A percentile compares a stretch with the other conserved stretches of the same genome.
Evolutionary conservation across 2,113 vertebrate species (phyloP).

Genomic region (Fulmarus glacialis): DNA sequence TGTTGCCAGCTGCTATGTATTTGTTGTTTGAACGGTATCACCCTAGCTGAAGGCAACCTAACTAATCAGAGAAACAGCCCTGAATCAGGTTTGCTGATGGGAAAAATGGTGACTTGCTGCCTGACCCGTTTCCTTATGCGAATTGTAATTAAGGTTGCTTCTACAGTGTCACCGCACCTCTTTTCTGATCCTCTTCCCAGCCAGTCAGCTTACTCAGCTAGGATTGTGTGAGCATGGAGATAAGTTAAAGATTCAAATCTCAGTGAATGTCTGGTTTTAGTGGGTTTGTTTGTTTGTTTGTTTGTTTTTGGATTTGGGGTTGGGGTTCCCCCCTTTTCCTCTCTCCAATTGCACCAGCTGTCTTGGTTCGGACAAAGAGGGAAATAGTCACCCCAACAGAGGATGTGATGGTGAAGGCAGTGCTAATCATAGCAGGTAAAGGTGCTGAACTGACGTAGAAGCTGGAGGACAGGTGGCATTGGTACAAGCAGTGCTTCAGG

Average conservation of each 20-base stretch:
- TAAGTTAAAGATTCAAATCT: not conserved
- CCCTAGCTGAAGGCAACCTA: not conserved
- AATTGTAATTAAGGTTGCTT: not conserved
- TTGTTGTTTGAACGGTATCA: not conserved
- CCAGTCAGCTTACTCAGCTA: not conserved
- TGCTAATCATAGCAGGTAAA: not conserved
- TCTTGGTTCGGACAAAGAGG: not conserved
- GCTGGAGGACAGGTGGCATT: not conserved
- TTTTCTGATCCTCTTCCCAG: not conserved
- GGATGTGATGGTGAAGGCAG: not conserved
- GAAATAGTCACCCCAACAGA: not conserved
- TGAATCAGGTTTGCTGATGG: not conserved
- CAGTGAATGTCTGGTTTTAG: not conserved
- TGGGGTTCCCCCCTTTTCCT: fast-evolving
- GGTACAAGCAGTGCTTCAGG: not conserved
- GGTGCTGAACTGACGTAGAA: not conserved
- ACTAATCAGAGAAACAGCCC: not conserved
- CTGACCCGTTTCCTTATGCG: not conserved
- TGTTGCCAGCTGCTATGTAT: not conserved
- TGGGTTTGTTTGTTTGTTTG: not conserved
- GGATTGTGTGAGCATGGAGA: not conserved
- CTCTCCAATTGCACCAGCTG: not conserved
- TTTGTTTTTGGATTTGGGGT: not conserved
- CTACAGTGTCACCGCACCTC: not conserved
- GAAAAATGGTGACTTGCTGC: not conserved